Percentiles rank a stretch among this genome's conserved stretches.
Conservation (phyloP, 2,113 vertebrate species). For the Pithys albifrons region DNA sequence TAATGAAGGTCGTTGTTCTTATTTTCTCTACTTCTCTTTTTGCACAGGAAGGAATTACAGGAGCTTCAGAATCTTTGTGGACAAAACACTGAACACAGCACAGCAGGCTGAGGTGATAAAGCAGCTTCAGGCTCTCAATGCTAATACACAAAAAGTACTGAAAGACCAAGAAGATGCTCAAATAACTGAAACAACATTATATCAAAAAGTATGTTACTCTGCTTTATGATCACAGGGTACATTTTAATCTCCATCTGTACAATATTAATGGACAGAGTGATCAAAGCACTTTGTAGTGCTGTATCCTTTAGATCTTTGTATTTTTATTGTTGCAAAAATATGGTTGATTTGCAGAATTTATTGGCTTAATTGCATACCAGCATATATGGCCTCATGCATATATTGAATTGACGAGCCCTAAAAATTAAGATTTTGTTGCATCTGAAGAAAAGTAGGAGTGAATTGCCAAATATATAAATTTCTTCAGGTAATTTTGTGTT, state of each 20-base stretch:
- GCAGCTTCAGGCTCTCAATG: constrained; percentile 87
- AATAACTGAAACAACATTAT: constrained; percentile 81
- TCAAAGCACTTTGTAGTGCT: not conserved
- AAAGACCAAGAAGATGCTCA: constrained; percentile 87
- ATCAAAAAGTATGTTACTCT: constrained; percentile 82
- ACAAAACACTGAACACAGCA: constrained; percentile 80
- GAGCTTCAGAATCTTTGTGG: constrained; percentile 84
- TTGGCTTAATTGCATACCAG: not conserved
- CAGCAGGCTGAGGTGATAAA: constrained; percentile 89
- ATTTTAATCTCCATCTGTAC: not conserved
- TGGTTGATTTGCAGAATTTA: not conserved
- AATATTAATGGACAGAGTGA: not conserved
- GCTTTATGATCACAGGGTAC: not conserved
- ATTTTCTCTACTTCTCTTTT: constrained; percentile 58
- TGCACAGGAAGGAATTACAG: constrained; percentile 80
- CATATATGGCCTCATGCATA: not conserved
- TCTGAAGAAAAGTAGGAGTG: not conserved
- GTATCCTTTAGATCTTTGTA: not conserved
- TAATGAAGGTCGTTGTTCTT: constrained; percentile 6
- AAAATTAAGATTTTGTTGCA: not conserved
- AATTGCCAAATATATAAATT: not conserved
- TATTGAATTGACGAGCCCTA: not conserved
- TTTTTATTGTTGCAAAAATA: not conserved
- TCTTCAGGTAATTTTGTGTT: not conserved
- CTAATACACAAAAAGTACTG: constrained; percentile 85